Conservation (phyloP, 2,113 vertebrate genomes). For the Nansenia antarctica region DNA sequence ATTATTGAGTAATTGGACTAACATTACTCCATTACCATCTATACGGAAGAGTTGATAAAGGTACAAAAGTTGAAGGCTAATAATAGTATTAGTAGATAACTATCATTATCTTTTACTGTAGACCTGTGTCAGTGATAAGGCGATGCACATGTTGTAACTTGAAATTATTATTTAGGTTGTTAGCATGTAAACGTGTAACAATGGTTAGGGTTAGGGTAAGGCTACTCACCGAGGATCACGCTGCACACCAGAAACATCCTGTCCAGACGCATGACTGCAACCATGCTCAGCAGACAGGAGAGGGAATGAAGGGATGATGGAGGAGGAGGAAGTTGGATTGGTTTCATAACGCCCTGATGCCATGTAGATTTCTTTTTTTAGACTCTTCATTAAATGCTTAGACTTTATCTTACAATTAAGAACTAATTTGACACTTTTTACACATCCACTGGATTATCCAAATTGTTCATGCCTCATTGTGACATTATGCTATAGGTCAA, state of each 20-base stretch:
- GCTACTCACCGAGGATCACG: conserved; percentile 61
- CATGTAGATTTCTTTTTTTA: neutral
- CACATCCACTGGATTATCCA: neutral
- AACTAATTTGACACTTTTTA: neutral
- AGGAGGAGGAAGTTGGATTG: conserved; percentile 49
- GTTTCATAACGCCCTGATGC: conserved; percentile 26
- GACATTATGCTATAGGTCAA: neutral
- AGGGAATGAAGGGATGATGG: neutral
- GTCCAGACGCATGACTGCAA: conserved; percentile 56
- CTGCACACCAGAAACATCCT: conserved; percentile 25
- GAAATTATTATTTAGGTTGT: too few relatives aligned
- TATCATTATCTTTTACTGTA: too few relatives aligned
- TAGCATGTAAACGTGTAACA: neutral
- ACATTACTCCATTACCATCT: too few relatives aligned
- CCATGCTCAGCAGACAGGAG: conserved; percentile 34
- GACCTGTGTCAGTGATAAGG: too few relatives aligned
- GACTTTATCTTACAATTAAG: neutral
- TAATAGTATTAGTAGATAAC: too few relatives aligned
- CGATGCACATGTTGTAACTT: too few relatives aligned
- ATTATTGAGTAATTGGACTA: too few relatives aligned
- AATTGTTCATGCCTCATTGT: neutral
- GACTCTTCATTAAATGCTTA: neutral
- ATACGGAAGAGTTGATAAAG: too few relatives aligned
- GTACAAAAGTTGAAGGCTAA: too few relatives aligned
- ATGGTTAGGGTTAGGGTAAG: too few relatives aligned